Evolutionary conservation across 2,113 vertebrate genomes (phyloP), one percentile per base, ranked within the genome.

Genomic region (Misgurnus mizolepis): DNA sequence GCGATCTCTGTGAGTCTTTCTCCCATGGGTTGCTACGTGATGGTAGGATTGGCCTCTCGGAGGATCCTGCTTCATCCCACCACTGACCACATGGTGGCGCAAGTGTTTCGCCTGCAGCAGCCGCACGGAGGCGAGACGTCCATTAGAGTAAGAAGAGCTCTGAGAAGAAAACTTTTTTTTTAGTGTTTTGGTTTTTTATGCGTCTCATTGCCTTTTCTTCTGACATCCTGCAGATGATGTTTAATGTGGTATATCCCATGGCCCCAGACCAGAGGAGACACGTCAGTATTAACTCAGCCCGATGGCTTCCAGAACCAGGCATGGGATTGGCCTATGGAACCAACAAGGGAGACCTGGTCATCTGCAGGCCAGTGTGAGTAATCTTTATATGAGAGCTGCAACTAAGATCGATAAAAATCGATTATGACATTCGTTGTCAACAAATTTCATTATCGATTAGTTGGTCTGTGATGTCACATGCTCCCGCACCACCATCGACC

Each of bases 11-110:
- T 99, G 78, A 99, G 97, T 88, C 86, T 99, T 84, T 99, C 98
- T 78, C 98, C 98, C 0, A 96, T 98, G 97, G 97, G 98, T 85
- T 96, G 96, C 55, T 99, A 99, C 0, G 97, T 99, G 7, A 98
- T 99, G 97, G 98, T 99, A 53, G 98, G 98, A 47, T 87, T 99
- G 89, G 98, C 97, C 81, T 99, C 98, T 5, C 94, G 98, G 34
- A 93, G 98, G 74, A 98, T 99, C 89, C 93, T 99, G 72, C 91
- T 99, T 84, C 98, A 99, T 82, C 98, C 97, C 62, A 96, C 96
- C 90, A 98, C 97, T 4, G 97, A 99, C 91, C 98, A 99, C 93
- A 99, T 99, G 97, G 98, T 99, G 86, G 98, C 98, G 69, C 98
- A 99, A 89, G 98, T 99, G 90, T 99, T 99, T 95, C 95, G 97